phyloP scores from a whole-genome alignment of 2,113 vertebrate genomes.

The Galbula dea region DNA sequence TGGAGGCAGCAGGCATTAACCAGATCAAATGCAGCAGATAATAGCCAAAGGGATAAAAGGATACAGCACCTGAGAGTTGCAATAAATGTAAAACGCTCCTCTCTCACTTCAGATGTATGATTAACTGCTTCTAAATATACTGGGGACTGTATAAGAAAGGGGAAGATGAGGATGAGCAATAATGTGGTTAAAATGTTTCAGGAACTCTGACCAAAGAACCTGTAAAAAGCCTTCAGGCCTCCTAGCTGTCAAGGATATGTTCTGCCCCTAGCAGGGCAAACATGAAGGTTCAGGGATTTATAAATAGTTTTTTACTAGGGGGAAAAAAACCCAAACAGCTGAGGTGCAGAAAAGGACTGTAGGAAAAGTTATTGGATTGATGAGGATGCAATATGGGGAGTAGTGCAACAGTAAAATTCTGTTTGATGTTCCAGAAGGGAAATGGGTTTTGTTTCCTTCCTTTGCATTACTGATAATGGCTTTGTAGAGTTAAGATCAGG shows the following conservation, averaged over 20 bases:
- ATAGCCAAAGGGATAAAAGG: slow-evolving; percentile 54
- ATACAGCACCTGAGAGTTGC: slow-evolving; percentile 52
- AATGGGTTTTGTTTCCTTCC: neutral
- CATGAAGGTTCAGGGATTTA: neutral
- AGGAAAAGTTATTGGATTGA: neutral
- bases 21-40: slow-evolving; percentile 64
- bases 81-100: slow-evolving; percentile 53
- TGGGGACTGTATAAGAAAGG: neutral
- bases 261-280: neutral
- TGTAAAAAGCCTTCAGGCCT: neutral
- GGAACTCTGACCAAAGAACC: neutral
- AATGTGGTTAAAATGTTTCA: neutral
- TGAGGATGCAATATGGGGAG: neutral
- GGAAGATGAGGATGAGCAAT: neutral
- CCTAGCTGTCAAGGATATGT: neutral
- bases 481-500: neutral
- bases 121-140: slow-evolving; percentile 40
- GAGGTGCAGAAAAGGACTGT: neutral
- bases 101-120: slow-evolving; percentile 35
- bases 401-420: neutral
- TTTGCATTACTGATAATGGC: neutral
- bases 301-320: neutral
- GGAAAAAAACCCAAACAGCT: neutral
- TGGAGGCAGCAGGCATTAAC: slow-evolving; percentile 50
- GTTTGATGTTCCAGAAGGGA: neutral